Conservation (phyloP, 1,140 invertebrate genomes). For the Lepidurus packardi region DNA sequence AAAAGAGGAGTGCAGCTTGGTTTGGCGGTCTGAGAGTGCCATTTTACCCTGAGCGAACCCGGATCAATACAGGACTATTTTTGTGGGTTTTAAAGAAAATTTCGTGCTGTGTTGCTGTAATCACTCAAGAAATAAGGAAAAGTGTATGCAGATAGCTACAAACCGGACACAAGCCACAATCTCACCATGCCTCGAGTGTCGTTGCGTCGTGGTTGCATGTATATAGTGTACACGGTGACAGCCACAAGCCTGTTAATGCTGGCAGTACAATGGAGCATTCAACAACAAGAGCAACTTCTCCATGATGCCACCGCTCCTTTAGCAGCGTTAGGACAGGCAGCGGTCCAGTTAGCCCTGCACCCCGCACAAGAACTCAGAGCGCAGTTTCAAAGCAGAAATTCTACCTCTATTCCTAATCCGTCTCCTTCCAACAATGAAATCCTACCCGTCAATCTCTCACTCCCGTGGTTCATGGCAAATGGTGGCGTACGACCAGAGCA, state of each 20-base stretch:
- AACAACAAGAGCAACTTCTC: slow-evolving; percentile 23
- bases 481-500: slow-evolving; percentile 24
- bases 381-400: not conserved
- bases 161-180: not conserved
- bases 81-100: too few species aligned
- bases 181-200: slow-evolving; percentile 31
- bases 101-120: too few species aligned
- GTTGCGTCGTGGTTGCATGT: slow-evolving; percentile 26
- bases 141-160: not conserved
- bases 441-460: not conserved
- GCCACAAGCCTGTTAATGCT: slow-evolving; percentile 31
- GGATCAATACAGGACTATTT: too few species aligned
- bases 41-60: too few species aligned
- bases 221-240: slow-evolving; percentile 29
- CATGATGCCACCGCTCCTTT: slow-evolving; percentile 23
- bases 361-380: not conserved
- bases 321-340: slow-evolving; percentile 11
- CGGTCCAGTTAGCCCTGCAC: not conserved
- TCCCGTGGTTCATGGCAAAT: slow-evolving; percentile 32
- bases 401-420: not conserved
- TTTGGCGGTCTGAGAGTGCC: too few species aligned
- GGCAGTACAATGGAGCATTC: slow-evolving; percentile 30
- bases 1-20: not conserved
- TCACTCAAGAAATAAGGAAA: not conserved
- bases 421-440: not conserved